Percentiles rank a stretch among this genome's conserved stretches.
These are phyloP conservation scores for Hucho hucho DNA, from an alignment of 2,113 vertebrate species.

Conservation along the genomic window DNA sequence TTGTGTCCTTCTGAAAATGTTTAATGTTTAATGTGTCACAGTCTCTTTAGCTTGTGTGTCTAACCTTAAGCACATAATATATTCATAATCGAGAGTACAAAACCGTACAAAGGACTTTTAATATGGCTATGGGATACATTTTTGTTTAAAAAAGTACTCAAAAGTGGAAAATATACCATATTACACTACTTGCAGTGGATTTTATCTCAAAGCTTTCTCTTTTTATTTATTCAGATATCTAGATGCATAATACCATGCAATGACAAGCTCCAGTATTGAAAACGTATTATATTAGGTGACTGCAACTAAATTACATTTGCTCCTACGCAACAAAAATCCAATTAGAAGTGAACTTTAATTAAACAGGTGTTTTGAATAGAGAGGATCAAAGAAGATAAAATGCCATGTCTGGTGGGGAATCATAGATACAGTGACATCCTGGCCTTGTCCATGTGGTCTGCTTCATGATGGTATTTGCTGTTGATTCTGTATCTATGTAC, in stretches of 20 bases:
- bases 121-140: neutral
- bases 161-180: neutral
- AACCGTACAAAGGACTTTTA: neutral
- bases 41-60: constrained; percentile 54
- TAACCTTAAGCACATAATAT: constrained; percentile 29
- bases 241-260: no score
- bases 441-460: neutral
- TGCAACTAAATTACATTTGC: neutral
- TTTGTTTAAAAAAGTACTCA: neutral
- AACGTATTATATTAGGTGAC: neutral
- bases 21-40: constrained; percentile 76
- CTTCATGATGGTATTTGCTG: neutral
- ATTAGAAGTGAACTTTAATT: constrained; percentile 40
- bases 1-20: constrained; percentile 67
- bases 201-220: no score
- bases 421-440: neutral
- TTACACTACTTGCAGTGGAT: neutral
- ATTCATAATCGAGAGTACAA: constrained; percentile 35
- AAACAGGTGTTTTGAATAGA: constrained; percentile 38
- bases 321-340: neutral
- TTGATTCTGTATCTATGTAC: neutral
- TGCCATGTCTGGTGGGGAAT: constrained; percentile 10
- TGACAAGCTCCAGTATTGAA: no score
- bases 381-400: constrained; percentile 10
- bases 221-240: no score